Percentiles rank a stretch among this genome's conserved stretches.
Conservation (phyloP, 2,888 invertebrate species). For the Drosophila emarginata region DNA sequence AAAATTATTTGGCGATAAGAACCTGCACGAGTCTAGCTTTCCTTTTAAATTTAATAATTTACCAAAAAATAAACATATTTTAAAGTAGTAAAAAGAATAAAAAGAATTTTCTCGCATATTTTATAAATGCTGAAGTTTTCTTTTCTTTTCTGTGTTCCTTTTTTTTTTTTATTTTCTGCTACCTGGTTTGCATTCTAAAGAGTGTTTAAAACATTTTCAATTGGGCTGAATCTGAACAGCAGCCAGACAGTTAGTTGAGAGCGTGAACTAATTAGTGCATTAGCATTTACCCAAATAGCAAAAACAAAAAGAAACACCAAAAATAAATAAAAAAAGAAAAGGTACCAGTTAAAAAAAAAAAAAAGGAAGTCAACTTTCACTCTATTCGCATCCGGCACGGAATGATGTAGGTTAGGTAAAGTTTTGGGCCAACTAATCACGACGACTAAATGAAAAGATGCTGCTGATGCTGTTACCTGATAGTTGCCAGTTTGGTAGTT, state of each 20-base stretch:
- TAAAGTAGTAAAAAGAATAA: not conserved
- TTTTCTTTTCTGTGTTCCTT: constrained; percentile 28
- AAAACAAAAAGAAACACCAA: not conserved
- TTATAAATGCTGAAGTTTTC: not conserved
- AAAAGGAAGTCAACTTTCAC: constrained; percentile 43
- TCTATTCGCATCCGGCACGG: constrained; percentile 20
- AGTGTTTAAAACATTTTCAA: constrained; percentile 60
- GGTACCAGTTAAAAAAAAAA: not conserved
- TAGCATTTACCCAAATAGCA: constrained; percentile 44
- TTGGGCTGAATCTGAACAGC: constrained; percentile 30
- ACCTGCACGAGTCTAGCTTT: not conserved
- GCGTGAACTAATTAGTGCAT: constrained; percentile 68
- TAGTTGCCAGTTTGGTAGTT: not conserved
- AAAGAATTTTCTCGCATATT: constrained; percentile 45
- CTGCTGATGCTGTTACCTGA: constrained; percentile 9
- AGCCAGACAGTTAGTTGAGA: constrained; percentile 39
- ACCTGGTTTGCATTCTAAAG: constrained; percentile 49
- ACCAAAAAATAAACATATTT: not conserved
- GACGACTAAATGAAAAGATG: constrained; percentile 4
- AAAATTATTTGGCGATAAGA: not conserved
- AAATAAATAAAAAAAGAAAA: not conserved
- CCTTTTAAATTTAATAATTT: not conserved
- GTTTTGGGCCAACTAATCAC: constrained; percentile 19
- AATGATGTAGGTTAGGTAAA: constrained; percentile 49
- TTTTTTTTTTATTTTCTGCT: constrained; percentile 35